A percentile compares a stretch with the other conserved stretches of the same genome.
Evolutionary conservation across 2,888 invertebrate species (phyloP).

Genomic region (Heliconius erato): DNA sequence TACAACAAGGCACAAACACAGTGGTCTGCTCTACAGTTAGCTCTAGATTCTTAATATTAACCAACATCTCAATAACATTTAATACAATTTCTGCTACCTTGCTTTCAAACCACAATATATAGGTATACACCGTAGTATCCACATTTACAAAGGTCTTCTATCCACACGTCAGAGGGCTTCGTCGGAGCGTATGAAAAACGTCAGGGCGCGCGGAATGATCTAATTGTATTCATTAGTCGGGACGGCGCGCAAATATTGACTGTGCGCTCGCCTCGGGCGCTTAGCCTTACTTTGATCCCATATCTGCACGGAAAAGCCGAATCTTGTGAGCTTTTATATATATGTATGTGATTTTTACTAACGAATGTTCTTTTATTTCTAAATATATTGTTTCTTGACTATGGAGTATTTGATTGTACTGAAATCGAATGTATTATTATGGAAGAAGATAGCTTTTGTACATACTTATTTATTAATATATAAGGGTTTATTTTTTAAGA

Average conservation of each 20-base stretch:
- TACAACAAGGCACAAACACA: background rate
- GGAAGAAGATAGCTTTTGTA: background rate
- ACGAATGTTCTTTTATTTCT: constrained; percentile 15
- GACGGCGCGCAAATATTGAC: constrained; percentile 84
- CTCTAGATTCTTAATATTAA: background rate
- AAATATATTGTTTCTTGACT: background rate
- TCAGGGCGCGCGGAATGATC: constrained; percentile 86
- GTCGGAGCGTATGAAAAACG: constrained; percentile 81
- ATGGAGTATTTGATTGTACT: background rate
- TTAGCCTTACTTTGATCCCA: constrained; percentile 52
- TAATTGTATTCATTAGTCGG: constrained; percentile 86
- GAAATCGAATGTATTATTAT: background rate
- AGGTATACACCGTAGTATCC: constrained; percentile 65
- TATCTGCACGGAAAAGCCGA: constrained; percentile 42
- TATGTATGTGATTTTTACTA: constrained; percentile 26
- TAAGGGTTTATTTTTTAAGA: background rate
- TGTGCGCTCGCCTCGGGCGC: constrained; percentile 65
- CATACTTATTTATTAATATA: background rate
- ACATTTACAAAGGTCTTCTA: constrained; percentile 69
- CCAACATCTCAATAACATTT: background rate
- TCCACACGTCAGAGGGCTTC: constrained; percentile 75
- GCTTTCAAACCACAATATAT: constrained; percentile 5
- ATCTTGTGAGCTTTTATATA: constrained; percentile 27
- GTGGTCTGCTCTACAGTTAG: background rate
- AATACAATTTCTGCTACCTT: background rate